Conservation (phyloP, 1,140 invertebrate genomes). For the Apis florea region DNA sequence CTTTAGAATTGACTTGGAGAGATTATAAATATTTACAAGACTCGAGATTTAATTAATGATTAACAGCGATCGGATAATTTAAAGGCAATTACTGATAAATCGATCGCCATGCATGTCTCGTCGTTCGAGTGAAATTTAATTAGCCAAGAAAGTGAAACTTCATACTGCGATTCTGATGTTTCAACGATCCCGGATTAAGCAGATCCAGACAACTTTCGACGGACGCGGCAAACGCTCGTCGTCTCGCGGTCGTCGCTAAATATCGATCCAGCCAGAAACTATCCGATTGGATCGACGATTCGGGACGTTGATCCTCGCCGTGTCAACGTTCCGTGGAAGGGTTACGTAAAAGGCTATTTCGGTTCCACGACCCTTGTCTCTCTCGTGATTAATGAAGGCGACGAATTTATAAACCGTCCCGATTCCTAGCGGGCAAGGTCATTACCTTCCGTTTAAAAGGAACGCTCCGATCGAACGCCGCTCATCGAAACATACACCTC, state of each 20-base stretch:
- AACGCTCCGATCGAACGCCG: neutral
- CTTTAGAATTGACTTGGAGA: too few species aligned
- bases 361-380: conserved; percentile 38
- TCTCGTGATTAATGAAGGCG: conserved; percentile 60
- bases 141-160: conserved; percentile 61
- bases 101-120: too few species aligned
- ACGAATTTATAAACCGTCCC: conserved; percentile 56
- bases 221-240: neutral
- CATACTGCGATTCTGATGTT: too few species aligned
- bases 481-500: neutral
- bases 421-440: conserved; percentile 49
- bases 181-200: conserved; percentile 50
- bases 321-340: conserved; percentile 35
- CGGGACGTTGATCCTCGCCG: conserved; percentile 55
- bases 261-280: conserved; percentile 20
- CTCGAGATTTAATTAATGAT: too few species aligned
- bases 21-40: too few species aligned
- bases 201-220: conserved; percentile 45
- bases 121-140: too few species aligned
- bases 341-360: conserved; percentile 62
- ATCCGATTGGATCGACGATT: conserved; percentile 11
- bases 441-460: neutral
- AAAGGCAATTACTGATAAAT: too few species aligned
- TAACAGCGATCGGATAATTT: too few species aligned
- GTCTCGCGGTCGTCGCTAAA: neutral